Evolutionary conservation across 2,888 invertebrate species (phyloP).

Genomic region (Drosophila flavopinicola): DNA sequence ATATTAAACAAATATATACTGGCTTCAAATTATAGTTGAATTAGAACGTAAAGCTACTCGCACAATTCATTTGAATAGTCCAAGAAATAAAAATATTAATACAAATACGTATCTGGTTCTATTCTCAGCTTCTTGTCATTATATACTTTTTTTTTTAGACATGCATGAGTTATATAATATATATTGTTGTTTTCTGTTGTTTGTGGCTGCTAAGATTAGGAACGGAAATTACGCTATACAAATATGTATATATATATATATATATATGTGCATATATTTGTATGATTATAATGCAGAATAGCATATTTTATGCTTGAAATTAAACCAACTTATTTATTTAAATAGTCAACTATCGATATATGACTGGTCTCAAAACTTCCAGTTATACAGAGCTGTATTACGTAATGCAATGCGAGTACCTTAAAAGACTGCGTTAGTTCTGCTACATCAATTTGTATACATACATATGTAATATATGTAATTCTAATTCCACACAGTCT

Average conservation of each 20-base stretch:
- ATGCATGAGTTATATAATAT: neutral
- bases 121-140: neutral
- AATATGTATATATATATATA: neutral
- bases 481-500: too few relatives aligned
- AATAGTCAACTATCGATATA: neutral
- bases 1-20: too few relatives aligned
- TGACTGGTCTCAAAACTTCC: neutral
- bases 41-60: too few relatives aligned
- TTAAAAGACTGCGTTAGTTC: neutral
- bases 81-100: neutral
- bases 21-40: too few relatives aligned
- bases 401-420: neutral
- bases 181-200: neutral
- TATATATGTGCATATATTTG: neutral
- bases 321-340: neutral
- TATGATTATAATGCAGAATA: neutral
- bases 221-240: neutral
- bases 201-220: neutral
- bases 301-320: neutral
- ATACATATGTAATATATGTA: neutral
- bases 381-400: neutral
- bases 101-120: neutral
- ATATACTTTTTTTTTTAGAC: neutral
- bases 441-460: neutral
- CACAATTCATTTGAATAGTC: too few relatives aligned